These are phyloP conservation scores for Cassiopea xamachana DNA, from an alignment of 30 jellyfish, hydroid and myxozoan genomes.

Conservation along the genomic window DNA sequence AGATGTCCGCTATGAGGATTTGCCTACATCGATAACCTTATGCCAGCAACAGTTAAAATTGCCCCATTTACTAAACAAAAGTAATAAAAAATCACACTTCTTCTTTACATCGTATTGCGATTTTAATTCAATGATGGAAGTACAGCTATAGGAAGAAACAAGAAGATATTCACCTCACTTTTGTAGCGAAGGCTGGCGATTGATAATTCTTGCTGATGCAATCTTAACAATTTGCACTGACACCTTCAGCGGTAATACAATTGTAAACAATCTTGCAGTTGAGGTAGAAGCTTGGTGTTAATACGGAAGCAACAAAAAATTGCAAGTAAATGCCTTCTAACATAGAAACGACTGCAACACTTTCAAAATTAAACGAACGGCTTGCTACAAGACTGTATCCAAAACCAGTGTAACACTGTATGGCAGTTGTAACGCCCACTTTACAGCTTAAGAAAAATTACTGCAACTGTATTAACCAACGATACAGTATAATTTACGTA, in stretches of 20 bases:
- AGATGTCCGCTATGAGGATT: no score
- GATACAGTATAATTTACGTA: not conserved
- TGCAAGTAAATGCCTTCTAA: not conserved
- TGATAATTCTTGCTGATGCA: no score
- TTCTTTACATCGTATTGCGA: no score
- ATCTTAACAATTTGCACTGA: not conserved
- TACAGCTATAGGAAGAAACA: no score
- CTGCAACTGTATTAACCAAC: not conserved
- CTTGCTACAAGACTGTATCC: not conserved
- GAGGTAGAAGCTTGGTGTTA: not conserved
- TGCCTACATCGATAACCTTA: no score
- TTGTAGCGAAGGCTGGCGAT: no score
- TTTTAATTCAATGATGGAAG: no score
- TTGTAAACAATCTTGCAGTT: not conserved
- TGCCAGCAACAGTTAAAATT: no score
- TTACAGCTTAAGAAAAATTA: not conserved
- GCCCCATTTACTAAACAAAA: no score
- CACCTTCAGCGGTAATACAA: not conserved
- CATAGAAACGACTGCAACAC: not conserved
- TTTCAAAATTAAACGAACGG: not conserved
- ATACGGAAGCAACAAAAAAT: not conserved
- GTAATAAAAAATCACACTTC: no score
- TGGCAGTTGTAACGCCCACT: not conserved
- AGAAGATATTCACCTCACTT: no score
- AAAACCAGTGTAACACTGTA: not conserved